These are phyloP conservation scores for Tragopan temminckii DNA, from an alignment of 2,797 vertebrate species.

Conservation along the genomic window DNA sequence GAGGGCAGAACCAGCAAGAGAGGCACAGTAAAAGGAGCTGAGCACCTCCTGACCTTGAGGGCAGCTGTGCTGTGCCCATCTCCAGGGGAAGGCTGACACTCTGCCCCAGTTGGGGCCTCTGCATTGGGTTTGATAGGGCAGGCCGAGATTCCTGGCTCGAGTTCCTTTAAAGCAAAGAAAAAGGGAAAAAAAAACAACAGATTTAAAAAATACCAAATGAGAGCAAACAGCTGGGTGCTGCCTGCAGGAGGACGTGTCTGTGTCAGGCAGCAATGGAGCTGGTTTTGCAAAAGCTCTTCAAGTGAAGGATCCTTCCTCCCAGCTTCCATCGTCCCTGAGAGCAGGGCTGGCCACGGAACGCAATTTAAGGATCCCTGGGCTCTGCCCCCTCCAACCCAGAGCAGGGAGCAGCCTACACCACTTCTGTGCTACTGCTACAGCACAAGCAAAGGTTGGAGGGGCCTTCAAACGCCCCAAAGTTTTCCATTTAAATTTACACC, in stretches of 20 bases:
- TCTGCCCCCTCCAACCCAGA: not conserved
- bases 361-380: not conserved
- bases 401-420: not conserved
- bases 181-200: not conserved
- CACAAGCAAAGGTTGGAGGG: not conserved
- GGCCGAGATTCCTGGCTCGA: constrained; percentile 91
- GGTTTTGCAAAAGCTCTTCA: not conserved
- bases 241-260: fast-evolving
- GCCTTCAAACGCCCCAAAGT: not conserved
- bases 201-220: not conserved
- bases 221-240: not conserved
- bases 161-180: constrained; percentile 82
- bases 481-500: not conserved
- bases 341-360: fast-evolving
- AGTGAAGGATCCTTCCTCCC: not conserved
- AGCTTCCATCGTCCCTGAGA: fast-evolving
- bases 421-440: not conserved
- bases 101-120: constrained; percentile 88
- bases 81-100: constrained; percentile 83
- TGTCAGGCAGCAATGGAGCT: fast-evolving
- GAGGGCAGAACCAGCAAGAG: not conserved
- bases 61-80: constrained; percentile 88
- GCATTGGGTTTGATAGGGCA: constrained; percentile 87
- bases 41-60: constrained; percentile 87
- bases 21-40: not conserved